phyloP scores from a whole-genome alignment of 2,113 vertebrate species.

The Condylura cristata region DNA sequence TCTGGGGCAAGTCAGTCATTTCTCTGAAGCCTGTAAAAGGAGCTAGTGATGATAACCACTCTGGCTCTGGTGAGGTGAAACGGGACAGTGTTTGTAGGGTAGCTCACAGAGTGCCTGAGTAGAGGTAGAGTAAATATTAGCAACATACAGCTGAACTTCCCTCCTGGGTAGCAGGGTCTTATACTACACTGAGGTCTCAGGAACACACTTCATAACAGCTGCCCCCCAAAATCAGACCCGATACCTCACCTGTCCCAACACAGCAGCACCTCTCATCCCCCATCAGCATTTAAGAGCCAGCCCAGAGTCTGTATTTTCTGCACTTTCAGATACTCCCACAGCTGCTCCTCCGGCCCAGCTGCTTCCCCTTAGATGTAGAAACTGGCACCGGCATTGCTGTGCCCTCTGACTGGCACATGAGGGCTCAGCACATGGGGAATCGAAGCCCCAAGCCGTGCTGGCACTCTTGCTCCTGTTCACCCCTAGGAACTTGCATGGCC shows the following conservation, averaged over 20 bases:
- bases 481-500: rapidly evolving
- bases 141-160: no score
- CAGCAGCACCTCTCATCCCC: rapidly evolving
- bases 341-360: background rate
- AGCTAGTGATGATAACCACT: no score
- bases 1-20: background rate
- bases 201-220: background rate
- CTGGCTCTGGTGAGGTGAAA: background rate
- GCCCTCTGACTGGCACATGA: background rate
- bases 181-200: background rate
- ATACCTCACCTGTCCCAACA: rapidly evolving
- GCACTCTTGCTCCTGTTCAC: background rate
- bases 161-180: rapidly evolving
- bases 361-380: background rate
- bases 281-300: background rate
- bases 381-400: rapidly evolving
- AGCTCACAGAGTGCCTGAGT: background rate
- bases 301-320: background rate
- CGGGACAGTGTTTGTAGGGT: background rate
- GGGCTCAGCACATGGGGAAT: background rate
- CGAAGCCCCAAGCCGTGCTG: no score
- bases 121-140: no score
- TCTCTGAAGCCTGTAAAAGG: background rate
- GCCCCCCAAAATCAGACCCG: background rate
- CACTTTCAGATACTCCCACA: rapidly evolving